phyloP scores from a whole-genome alignment of 2,113 vertebrate species.

The Rana temporaria region DNA sequence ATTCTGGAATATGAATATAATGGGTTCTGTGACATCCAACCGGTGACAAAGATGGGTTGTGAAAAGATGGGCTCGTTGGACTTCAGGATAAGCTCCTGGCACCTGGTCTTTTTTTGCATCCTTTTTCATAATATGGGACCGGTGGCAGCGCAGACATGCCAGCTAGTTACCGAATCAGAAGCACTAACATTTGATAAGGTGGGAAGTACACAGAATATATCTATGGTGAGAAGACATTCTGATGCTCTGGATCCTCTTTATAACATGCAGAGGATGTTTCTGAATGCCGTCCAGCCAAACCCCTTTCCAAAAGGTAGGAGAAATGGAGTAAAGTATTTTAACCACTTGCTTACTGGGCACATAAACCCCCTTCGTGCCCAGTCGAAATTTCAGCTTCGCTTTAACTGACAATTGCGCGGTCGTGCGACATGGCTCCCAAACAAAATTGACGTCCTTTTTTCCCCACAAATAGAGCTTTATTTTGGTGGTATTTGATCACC shows the following conservation, averaged over 20 bases:
- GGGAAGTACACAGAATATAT: constrained; percentile 63
- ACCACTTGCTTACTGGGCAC: too few species aligned
- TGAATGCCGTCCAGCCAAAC: constrained; percentile 75
- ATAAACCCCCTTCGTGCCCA: too few species aligned
- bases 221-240: constrained; percentile 59
- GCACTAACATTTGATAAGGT: constrained; percentile 65
- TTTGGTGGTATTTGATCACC: too few species aligned
- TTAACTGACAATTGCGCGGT: too few species aligned
- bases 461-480: too few species aligned
- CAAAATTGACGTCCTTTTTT: too few species aligned
- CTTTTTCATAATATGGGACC: constrained; percentile 30
- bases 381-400: too few species aligned
- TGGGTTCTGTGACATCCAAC: background rate
- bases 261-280: constrained; percentile 65
- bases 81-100: background rate
- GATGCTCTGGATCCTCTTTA: constrained; percentile 72
- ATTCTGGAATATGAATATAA: background rate
- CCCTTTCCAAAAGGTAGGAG: constrained; percentile 73
- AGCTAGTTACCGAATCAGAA: accelerated
- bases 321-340: background rate
- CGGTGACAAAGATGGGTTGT: background rate
- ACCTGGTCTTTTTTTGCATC: background rate
- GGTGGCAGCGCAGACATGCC: constrained; percentile 56
- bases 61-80: constrained; percentile 6
- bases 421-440: too few species aligned